Conservation (phyloP, 2,797 vertebrate species). For the Ctenopoma multispine region DNA sequence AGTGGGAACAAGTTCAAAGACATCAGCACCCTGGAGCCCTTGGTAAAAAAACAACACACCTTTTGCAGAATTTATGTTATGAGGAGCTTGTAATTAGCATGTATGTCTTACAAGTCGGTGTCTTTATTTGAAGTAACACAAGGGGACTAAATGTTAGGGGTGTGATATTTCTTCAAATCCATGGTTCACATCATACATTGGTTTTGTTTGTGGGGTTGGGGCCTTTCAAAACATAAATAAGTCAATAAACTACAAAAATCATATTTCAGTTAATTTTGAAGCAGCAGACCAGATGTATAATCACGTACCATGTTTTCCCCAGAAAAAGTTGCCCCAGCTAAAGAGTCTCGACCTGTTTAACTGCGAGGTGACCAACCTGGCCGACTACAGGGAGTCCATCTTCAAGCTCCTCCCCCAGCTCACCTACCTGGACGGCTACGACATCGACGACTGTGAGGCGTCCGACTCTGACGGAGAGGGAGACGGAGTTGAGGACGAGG, state of each 20-base stretch:
- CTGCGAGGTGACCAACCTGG: constrained; percentile 93
- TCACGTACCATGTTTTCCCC: not conserved
- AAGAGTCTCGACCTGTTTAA: constrained; percentile 95
- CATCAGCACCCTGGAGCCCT: constrained; percentile 93
- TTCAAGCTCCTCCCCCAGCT: constrained; percentile 93
- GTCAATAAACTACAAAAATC: too few species aligned
- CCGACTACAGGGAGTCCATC: constrained; percentile 91
- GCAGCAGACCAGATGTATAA: too few species aligned
- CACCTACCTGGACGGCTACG: constrained; percentile 92
- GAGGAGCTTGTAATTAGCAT: too few species aligned
- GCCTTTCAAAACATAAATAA: too few species aligned
- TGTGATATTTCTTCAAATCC: too few species aligned
- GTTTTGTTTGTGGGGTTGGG: too few species aligned
- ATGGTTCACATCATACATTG: too few species aligned
- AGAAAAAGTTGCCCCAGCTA: constrained; percentile 93
- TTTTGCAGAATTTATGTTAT: too few species aligned
- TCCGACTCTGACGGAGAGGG: constrained; percentile 91
- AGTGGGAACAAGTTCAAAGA: constrained; percentile 96
- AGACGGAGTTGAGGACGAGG: constrained; percentile 84
- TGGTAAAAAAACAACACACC: constrained; percentile 79
- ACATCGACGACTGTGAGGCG: constrained; percentile 89
- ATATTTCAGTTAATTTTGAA: too few species aligned
- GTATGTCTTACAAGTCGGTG: too few species aligned
- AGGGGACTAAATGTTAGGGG: too few species aligned
- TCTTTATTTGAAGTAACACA: too few species aligned